These are phyloP conservation scores for Thamnophis elegans DNA, from an alignment of 2,797 vertebrate species.

Conservation along the genomic window DNA sequence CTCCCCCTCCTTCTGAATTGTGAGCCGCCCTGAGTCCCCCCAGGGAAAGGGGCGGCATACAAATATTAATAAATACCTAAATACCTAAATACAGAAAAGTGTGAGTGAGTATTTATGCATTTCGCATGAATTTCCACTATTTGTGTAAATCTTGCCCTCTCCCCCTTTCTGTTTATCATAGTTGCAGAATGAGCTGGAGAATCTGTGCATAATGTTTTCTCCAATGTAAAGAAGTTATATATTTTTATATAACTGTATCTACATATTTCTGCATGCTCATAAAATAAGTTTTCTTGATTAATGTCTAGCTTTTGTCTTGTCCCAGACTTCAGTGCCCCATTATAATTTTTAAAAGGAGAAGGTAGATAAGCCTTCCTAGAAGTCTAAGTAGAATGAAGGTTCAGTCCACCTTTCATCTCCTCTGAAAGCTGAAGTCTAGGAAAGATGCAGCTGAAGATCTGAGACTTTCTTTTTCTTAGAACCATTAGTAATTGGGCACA, in stretches of 20 bases:
- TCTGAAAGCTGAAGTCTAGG: neutral
- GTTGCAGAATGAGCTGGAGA: neutral
- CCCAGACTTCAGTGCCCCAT: neutral
- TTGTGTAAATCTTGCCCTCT: conserved; percentile 2
- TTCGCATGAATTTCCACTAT: neutral
- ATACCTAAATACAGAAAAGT: no score
- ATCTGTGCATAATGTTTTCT: neutral
- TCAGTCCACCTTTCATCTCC: neutral
- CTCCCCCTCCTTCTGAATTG: no score
- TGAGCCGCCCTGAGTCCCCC: no score
- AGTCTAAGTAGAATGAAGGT: neutral
- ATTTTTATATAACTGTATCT: neutral
- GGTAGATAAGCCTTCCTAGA: neutral
- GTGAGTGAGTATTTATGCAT: neutral
- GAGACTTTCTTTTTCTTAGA: neutral
- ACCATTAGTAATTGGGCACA: neutral
- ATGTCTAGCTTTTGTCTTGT: neutral
- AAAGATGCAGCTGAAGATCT: neutral
- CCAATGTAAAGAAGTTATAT: neutral
- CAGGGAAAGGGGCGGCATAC: no score
- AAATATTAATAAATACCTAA: no score
- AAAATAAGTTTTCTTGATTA: neutral
- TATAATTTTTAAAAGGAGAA: neutral
- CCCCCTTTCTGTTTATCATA: neutral
- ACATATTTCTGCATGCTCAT: neutral